Evolutionary conservation across 2,888 invertebrate species (phyloP).

Genomic region (Colostygia pectinataria): DNA sequence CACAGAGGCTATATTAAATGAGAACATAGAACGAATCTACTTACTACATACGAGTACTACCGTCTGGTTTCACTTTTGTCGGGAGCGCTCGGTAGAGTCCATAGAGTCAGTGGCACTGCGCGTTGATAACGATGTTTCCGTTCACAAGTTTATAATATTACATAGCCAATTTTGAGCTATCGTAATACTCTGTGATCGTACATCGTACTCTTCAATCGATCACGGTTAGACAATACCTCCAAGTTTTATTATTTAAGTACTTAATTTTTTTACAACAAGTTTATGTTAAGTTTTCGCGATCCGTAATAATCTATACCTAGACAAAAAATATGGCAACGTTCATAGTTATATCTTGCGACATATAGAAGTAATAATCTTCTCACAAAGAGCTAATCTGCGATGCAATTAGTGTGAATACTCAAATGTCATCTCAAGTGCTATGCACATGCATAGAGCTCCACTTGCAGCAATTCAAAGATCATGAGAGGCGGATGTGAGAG

Average conservation of each 20-base stretch:
- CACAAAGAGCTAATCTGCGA: constrained; percentile 12
- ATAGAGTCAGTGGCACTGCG: constrained; percentile 50
- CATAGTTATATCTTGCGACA: constrained; percentile 4
- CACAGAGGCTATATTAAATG: too few relatives aligned
- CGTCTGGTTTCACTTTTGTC: constrained; percentile 73
- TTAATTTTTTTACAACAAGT: too few relatives aligned
- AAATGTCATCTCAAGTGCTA: constrained; percentile 29
- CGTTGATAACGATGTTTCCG: too few relatives aligned
- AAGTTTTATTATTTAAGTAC: too few relatives aligned
- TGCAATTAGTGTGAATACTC: constrained; percentile 42
- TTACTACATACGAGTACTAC: constrained; percentile 43
- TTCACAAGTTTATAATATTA: too few relatives aligned
- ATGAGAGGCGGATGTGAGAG: constrained; percentile 51
- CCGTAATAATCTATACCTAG: too few relatives aligned
- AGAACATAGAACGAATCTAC: constrained; percentile 44
- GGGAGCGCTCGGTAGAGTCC: constrained; percentile 45
- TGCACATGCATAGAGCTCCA: constrained; percentile 38
- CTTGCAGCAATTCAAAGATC: constrained; percentile 46
- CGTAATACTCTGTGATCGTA: too few relatives aligned
- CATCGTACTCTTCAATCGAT: too few relatives aligned
- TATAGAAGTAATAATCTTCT: background rate
- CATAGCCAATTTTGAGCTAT: too few relatives aligned
- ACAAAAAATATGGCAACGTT: too few relatives aligned
- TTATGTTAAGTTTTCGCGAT: too few relatives aligned
- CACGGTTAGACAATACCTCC: too few relatives aligned